Evolutionary conservation across 2,113 vertebrate species (phyloP).

Genomic region (Collichthys lucidus): DNA sequence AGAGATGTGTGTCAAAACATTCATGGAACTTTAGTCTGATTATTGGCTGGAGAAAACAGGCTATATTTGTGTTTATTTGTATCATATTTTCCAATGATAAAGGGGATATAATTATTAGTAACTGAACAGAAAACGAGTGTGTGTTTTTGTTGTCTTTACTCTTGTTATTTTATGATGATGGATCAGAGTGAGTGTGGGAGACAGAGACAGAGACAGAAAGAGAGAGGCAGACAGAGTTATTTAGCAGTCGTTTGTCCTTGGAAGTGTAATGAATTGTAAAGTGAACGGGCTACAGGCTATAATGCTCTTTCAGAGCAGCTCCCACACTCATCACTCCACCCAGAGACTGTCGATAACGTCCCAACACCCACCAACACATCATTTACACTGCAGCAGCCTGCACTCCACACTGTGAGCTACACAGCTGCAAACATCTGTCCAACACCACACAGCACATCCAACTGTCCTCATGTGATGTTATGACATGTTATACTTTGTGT

Average conservation of each 20-base stretch:
- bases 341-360: slow-evolving; percentile 68
- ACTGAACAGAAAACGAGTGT: slow-evolving; percentile 26
- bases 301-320: slow-evolving; percentile 67
- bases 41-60: not conserved
- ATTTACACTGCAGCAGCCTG: slow-evolving; percentile 43
- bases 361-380: slow-evolving; percentile 42
- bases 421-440: slow-evolving; percentile 41
- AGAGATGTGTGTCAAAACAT: not conserved
- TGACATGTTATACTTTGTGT: not conserved
- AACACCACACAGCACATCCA: not conserved
- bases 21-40: not conserved
- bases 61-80: not conserved
- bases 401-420: slow-evolving; percentile 28
- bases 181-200: slow-evolving; percentile 23
- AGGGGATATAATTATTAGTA: not conserved
- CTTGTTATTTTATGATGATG: slow-evolving; percentile 30
- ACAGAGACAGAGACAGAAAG: slow-evolving; percentile 1
- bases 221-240: slow-evolving; percentile 57
- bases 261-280: slow-evolving; percentile 81
- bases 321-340: slow-evolving; percentile 69
- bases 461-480: not conserved
- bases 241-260: slow-evolving; percentile 74
- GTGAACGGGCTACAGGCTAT: slow-evolving; percentile 78
- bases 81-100: not conserved
- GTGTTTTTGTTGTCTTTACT: slow-evolving; percentile 10